phyloP scores from a whole-genome alignment of 2,797 vertebrate genomes.

The Nyctibius grandis region DNA sequence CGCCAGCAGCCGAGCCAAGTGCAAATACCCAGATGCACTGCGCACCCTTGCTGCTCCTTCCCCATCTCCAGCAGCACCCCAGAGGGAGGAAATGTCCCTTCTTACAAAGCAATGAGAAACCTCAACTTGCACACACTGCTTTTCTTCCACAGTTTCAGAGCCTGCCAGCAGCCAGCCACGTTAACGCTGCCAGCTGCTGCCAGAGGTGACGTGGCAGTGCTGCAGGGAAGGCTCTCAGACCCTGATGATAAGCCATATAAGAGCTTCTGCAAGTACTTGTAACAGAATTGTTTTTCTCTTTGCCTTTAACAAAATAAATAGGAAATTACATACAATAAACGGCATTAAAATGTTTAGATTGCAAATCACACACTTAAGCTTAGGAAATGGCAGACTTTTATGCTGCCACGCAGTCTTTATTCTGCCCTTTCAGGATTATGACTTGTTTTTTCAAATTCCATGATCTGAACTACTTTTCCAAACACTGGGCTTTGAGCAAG shows the following conservation, averaged over 20 bases:
- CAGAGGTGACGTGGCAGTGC: rapidly evolving
- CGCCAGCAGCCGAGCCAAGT: not conserved
- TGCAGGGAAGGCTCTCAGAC: not conserved
- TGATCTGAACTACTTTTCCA: not conserved
- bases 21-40: not conserved
- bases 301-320: not conserved
- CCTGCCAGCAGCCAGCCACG: not conserved
- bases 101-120: not conserved
- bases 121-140: rapidly evolving
- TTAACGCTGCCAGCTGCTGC: not conserved
- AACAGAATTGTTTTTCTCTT: not conserved
- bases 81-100: not conserved
- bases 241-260: rapidly evolving
- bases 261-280: not conserved
- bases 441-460: not conserved
- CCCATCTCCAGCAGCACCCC: not conserved
- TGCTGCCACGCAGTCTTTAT: not conserved
- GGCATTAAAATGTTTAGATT: not conserved
- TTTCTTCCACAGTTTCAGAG: not conserved
- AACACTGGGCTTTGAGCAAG: not conserved
- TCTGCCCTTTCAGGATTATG: not conserved
- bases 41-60: not conserved
- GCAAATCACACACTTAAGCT: not conserved
- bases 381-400: not conserved
- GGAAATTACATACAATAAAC: not conserved